Evolutionary conservation across 2,797 vertebrate genomes (phyloP).

Genomic region (Coracias cyanogaster): DNA sequence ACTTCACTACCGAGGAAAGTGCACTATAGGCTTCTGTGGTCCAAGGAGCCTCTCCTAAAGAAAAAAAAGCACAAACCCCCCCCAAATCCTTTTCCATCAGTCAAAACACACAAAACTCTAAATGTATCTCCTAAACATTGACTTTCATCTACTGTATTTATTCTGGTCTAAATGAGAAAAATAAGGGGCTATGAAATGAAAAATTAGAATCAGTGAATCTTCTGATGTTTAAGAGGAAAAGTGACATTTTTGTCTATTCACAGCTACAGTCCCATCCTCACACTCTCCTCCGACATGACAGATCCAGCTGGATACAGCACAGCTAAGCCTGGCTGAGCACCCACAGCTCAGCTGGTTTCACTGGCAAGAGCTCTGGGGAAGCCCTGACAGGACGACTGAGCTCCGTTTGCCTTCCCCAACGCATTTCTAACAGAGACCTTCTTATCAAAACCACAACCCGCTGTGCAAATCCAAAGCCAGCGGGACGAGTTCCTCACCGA

Average conservation of each 20-base stretch:
- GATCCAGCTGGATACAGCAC: background rate
- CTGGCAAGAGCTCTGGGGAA: background rate
- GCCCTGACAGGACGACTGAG: background rate
- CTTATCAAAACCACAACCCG: background rate
- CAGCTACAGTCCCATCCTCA: background rate
- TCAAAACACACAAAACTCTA: background rate
- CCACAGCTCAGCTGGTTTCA: background rate
- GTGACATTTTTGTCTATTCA: background rate
- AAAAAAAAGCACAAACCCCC: too few relatives aligned
- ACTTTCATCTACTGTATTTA: background rate
- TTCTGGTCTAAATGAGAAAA: background rate
- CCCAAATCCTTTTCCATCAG: background rate
- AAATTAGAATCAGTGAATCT: background rate
- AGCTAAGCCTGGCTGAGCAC: background rate
- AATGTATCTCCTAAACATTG: background rate
- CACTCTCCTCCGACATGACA: rapidly evolving
- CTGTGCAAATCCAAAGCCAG: background rate
- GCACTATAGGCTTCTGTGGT: constrained; percentile 85
- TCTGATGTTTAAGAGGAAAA: background rate
- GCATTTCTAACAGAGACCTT: rapidly evolving
- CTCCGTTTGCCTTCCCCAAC: background rate
- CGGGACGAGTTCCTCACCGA: constrained; percentile 81
- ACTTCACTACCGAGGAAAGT: constrained; percentile 89
- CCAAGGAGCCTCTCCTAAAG: constrained; percentile 88
- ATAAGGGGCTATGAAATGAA: background rate